Evolutionary conservation across 2,888 invertebrate genomes (phyloP), one percentile per base, ranked within the genome.

Genomic region (Sarcophaga variegata): DNA sequence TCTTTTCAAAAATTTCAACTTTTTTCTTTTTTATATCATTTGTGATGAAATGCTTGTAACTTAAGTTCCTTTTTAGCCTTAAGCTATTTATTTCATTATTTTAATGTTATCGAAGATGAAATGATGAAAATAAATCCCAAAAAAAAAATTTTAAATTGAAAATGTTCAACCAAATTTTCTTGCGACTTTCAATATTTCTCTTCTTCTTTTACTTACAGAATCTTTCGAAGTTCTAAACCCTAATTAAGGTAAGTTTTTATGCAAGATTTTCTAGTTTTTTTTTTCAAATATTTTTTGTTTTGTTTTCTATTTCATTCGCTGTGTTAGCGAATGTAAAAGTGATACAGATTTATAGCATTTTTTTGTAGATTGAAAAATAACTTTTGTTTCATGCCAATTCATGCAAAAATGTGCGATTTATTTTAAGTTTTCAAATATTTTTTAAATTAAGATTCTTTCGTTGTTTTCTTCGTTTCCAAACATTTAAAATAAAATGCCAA

Each of bases 221-320:
- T 64, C 37, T 54, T 78, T 81, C 70, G 47, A 85, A 81, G 74
- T 81, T 49, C 20, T 64, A 77, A 81, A 66, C 47, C 63, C 62
- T 72, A 76, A 67, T 69, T 75, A 74, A 81, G 85, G 85, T 85
- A 81, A 78, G 85, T 63, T 63, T 45, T 47, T 78, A 70, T 20
- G 12, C 22, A 20, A 12, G 12, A 49, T 1, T 22, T 54, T 49
- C 14, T 49, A 27, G 37, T 37, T 6, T 6, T 37, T 37, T 27
- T 37, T 37, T 37, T 37, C 1, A 54, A 54, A 12, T 17, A 10
- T 17, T 54, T 54, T 54, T 54, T 54, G 81, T 67, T 63, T 45
- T 45, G 47, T 78, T 22, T 4, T 4, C 22, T 10, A 70, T 49
- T 70, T 45, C 5, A 22, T 11, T 1, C 5, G 14, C 17, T 20